A percentile compares a stretch with the other conserved stretches of the same genome.
These are phyloP conservation scores for Tetranychus cinnabarinus DNA, from an alignment of 1,140 invertebrate genomes.

Conservation along the genomic window DNA sequence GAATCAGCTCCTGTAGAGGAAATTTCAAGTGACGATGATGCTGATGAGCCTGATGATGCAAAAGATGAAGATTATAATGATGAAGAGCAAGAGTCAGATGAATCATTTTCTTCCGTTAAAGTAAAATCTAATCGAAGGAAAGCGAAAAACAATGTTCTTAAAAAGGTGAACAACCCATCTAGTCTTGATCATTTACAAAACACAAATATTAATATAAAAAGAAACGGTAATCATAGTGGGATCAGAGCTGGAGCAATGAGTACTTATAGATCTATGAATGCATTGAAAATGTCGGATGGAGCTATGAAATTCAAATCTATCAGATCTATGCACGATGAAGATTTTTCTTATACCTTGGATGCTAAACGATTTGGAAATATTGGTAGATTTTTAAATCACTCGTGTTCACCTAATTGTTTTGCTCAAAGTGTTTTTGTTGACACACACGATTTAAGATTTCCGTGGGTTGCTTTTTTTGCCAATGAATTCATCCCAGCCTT, in stretches of 20 bases:
- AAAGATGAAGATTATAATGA: neutral
- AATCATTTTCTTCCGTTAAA: too few species aligned
- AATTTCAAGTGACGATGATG: neutral
- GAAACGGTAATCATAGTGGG: too few species aligned
- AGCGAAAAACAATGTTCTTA: neutral
- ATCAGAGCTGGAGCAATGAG: neutral
- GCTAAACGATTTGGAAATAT: conserved; percentile 63
- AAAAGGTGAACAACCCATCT: neutral
- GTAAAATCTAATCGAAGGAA: neutral
- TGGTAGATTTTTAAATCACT: conserved; percentile 87
- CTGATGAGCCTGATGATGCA: neutral
- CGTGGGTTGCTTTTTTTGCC: conserved; percentile 68
- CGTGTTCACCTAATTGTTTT: conserved; percentile 76
- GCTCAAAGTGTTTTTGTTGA: conserved; percentile 82
- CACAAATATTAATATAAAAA: too few species aligned
- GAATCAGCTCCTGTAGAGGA: neutral
- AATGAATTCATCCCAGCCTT: conserved; percentile 35
- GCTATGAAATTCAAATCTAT: neutral
- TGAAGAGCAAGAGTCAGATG: neutral
- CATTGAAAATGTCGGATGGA: neutral
- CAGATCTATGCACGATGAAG: neutral
- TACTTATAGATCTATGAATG: too few species aligned
- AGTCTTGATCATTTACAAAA: too few species aligned
- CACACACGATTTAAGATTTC: conserved; percentile 62
- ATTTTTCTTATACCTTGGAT: conserved; percentile 38